A percentile compares a stretch with the other conserved stretches of the same genome.
Evolutionary conservation across 2,797 vertebrate species (phyloP).

Genomic region (Chlorospingus semifuscus): DNA sequence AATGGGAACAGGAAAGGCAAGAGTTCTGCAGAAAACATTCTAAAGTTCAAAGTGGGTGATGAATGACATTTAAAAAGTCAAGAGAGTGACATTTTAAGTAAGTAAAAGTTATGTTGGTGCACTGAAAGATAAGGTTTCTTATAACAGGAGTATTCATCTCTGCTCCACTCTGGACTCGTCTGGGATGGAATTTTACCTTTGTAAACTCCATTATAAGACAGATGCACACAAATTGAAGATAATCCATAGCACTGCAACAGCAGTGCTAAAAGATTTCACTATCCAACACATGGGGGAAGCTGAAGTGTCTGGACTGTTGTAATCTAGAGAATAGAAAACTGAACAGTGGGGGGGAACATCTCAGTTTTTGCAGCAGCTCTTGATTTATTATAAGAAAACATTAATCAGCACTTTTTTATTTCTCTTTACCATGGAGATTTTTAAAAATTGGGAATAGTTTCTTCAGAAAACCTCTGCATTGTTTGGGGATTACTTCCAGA

Average conservation of each 20-base stretch:
- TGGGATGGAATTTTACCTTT: background rate
- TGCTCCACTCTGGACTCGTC: background rate
- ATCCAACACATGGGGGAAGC: accelerated
- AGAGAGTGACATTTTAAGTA: background rate
- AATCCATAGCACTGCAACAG: background rate
- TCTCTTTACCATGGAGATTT: accelerated
- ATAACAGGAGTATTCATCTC: background rate
- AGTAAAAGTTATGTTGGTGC: background rate
- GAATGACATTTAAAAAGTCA: background rate
- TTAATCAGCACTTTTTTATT: accelerated
- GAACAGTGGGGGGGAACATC: accelerated
- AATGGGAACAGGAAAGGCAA: background rate
- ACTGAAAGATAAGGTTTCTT: background rate
- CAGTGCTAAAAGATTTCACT: background rate
- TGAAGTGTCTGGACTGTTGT: background rate
- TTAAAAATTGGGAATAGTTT: accelerated
- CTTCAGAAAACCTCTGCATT: background rate
- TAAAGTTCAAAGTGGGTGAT: background rate
- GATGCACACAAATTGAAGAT: background rate
- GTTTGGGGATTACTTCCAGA: background rate
- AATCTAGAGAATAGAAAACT: background rate
- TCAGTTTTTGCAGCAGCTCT: background rate
- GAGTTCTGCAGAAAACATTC: background rate
- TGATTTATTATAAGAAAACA: background rate
- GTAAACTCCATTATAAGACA: background rate